Percentiles rank a stretch among this genome's conserved stretches.
Conservation (phyloP, 2,888 invertebrate species). For the Idaea dimidiata region DNA sequence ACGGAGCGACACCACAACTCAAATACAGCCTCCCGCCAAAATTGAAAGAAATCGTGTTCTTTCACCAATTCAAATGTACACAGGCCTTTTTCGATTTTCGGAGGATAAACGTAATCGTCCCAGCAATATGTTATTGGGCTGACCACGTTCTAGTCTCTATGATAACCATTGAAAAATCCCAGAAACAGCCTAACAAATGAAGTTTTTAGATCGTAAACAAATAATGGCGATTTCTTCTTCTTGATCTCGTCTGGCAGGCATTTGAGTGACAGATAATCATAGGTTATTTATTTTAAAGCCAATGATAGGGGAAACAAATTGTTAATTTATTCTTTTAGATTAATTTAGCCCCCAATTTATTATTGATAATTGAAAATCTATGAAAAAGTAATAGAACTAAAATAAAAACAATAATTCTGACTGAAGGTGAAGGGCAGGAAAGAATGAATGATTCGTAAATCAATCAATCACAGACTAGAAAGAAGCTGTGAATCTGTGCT, state of each 20-base stretch:
- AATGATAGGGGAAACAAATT: not conserved
- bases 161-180: not conserved
- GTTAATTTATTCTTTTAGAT: conserved; percentile 24
- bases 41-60: conserved; percentile 45
- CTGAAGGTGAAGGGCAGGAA: not conserved
- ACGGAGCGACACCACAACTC: conserved; percentile 43
- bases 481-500: not conserved
- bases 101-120: not conserved
- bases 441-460: conserved; percentile 6
- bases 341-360: conserved; percentile 25
- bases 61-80: not conserved
- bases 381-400: not conserved
- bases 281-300: not conserved
- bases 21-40: conserved; percentile 67
- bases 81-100: not conserved
- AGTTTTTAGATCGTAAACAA: not conserved
- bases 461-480: conserved; percentile 2
- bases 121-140: not conserved
- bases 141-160: not conserved
- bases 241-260: not conserved
- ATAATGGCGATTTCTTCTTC: conserved; percentile 8
- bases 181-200: not conserved
- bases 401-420: conserved; percentile 9
- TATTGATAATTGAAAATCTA: not conserved
- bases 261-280: not conserved